Evolutionary conservation across 2,113 vertebrate genomes (phyloP).

Genomic region (Pygoscelis antarcticus): DNA sequence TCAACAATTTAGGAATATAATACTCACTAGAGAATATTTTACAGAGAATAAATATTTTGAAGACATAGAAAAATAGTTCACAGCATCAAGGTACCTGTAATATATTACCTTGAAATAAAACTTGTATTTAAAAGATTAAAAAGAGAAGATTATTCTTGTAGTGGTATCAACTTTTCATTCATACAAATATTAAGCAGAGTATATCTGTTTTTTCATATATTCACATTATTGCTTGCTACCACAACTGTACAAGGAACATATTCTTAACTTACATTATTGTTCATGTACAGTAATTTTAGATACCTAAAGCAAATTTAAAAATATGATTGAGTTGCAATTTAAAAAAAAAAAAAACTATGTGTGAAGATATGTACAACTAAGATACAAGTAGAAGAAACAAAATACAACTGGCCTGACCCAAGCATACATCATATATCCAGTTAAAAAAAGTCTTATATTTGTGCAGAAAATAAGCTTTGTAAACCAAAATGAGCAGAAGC

Average conservation of each 20-base stretch:
- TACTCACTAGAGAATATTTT: constrained; percentile 52
- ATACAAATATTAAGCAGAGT: constrained; percentile 79
- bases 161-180: constrained; percentile 76
- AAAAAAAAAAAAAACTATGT: not conserved
- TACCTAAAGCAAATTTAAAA: constrained; percentile 56
- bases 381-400: not conserved
- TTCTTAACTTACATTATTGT: constrained; percentile 66
- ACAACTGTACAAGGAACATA: constrained; percentile 70
- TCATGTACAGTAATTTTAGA: constrained; percentile 54
- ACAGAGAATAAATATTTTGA: constrained; percentile 69
- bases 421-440: constrained; percentile 35
- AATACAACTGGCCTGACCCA: constrained; percentile 60
- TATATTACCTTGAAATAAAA: constrained; percentile 74
- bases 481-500: constrained; percentile 47
- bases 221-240: constrained; percentile 83
- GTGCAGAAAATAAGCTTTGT: constrained; percentile 55
- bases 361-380: constrained; percentile 59
- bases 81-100: constrained; percentile 65
- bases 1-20: not conserved
- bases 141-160: constrained; percentile 65
- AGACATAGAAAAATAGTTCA: constrained; percentile 74
- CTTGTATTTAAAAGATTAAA: constrained; percentile 78
- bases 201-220: constrained; percentile 73
- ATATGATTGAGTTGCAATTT: constrained; percentile 36
- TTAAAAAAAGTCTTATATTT: constrained; percentile 8